Conservation (phyloP, 2,888 invertebrate genomes). For the Nasonia oneida region DNA sequence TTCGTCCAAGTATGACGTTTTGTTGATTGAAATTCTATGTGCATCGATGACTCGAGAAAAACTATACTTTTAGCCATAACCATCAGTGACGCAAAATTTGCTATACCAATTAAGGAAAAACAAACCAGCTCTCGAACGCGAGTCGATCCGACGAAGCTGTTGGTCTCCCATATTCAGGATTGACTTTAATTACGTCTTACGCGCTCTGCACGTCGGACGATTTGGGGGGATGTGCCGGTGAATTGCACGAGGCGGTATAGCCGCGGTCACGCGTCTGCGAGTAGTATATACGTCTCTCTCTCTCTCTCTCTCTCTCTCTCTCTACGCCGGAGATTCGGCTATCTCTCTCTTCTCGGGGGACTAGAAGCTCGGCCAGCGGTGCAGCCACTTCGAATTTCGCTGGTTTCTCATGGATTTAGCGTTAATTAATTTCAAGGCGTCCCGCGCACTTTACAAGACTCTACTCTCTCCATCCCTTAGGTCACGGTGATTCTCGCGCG, state of each 20-base stretch:
- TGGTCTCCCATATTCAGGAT: constrained; percentile 37
- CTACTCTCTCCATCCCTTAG: not conserved
- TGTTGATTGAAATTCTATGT: too few species aligned
- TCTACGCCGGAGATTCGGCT: not conserved
- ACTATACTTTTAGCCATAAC: too few species aligned
- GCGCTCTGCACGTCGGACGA: constrained; percentile 50
- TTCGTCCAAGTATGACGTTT: too few species aligned
- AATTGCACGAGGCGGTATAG: constrained; percentile 44
- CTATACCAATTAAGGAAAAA: not conserved
- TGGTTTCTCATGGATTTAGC: constrained; percentile 66
- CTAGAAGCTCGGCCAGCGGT: not conserved
- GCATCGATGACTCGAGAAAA: too few species aligned
- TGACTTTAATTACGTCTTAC: constrained; percentile 68
- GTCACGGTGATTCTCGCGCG: constrained; percentile 25
- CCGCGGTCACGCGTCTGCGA: constrained; percentile 50
- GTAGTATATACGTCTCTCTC: not conserved
- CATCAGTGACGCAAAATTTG: too few species aligned
- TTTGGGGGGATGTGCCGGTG: constrained; percentile 13
- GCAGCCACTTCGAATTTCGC: constrained; percentile 58
- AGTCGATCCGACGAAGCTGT: constrained; percentile 27
- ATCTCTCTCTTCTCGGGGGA: constrained; percentile 61
- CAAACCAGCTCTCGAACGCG: constrained; percentile 30
- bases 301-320: not conserved
- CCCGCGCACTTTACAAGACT: constrained; percentile 57
- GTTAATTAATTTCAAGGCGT: constrained; percentile 70